Evolutionary conservation across 2,797 vertebrate species (phyloP), one percentile per base, ranked within the genome.

Genomic region (Pempheris klunzingeri): DNA sequence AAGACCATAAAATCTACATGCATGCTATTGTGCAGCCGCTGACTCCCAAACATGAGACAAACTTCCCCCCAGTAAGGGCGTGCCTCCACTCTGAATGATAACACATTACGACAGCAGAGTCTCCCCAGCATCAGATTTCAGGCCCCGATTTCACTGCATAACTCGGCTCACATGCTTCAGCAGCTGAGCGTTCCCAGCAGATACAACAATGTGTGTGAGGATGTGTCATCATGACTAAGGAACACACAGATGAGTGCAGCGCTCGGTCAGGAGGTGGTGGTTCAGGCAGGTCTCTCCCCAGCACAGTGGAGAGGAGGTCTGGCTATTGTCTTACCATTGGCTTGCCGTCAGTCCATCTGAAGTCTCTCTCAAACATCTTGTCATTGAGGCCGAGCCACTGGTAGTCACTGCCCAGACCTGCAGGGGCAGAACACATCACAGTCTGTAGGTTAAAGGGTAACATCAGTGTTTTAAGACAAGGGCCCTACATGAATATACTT

Each of bases 361-460:
- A 99, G 90, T 99, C 98, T 63, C 95, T 94, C 88, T 99, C 97
- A 79, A 97, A 99, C 98, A 99, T 98, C 93, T 96, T 97, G 94
- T 99, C 98, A 36, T 97, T 99, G 50, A 99, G 95, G 28, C 98
- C 98, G 80, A 98, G 97, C 98, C 98, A 99, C 91, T 99, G 98
- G 84, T 99, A 99, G 83, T 99, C 98, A 30, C 96, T 97, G 20
- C 97, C 97, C 91, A 99, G 91, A 78, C 95, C 98, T 99, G 89
- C 44, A 62, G 34, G 61, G 1, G 26, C 39, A 26, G 44, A 79
- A 36, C 69, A 91, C 17, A 55, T 0, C 34, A 49, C 30, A 13
- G 7, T 15, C 20, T 32, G 30, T 32, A 6, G 30, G 30, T 32
- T 32, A n/a, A n/a, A n/a, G n/a, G n/a, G n/a, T n/a, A n/a, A n/a